Evolutionary conservation across 2,113 vertebrate genomes (phyloP), one percentile per base, ranked within the genome.

Genomic region (Lampris incognitus): DNA sequence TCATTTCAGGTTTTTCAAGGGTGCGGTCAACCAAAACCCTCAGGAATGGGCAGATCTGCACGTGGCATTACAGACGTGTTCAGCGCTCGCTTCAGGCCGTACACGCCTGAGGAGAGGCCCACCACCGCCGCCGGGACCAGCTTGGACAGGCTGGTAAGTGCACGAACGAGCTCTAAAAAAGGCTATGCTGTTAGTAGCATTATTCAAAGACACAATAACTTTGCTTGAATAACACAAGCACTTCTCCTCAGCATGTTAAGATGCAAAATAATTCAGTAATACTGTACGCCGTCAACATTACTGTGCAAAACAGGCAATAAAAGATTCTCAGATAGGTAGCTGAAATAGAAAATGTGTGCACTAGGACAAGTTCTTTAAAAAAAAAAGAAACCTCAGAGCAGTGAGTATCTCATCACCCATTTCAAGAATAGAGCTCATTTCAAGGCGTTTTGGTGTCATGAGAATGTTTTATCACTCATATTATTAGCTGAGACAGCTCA

Each of bases 21-120:
- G 69, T 99, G 98, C 83, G 98, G 98, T 42, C 96, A 97, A 42
- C 98, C 96, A 39, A 99, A 98, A 90, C 94, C 95, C 9, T 93
- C 92, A 42, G 94, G 95, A 72, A 91, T 94, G 6, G 93, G 96
- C 78, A 93, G 97, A 78, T 95, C 96, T 48, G 91, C 94, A 5
- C 96, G 98, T 3, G 96, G 97, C 3, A 94, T 95, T 87, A 93
- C 96, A 13, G 97, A 98, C 74, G 95, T 95, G 46, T 96, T 97
- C 75, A 98, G 91, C 39, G 80, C 89, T 0, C 95, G 97, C 0
- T 99, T 97, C 82, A 94, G 94, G 74, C 94, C 96, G 0, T 97
- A 96, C 82, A 96, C 94, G 56, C 96, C 96, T 0, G 96, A 97
- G 62, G 97, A 98, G 69, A 92, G 91, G 79, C 96, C 97, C 1